Percentiles rank a stretch among this genome's conserved stretches.
Evolutionary conservation across 92 coral and sea anemone species (phyloP).

Genomic region (Parazoanthus darwini): DNA sequence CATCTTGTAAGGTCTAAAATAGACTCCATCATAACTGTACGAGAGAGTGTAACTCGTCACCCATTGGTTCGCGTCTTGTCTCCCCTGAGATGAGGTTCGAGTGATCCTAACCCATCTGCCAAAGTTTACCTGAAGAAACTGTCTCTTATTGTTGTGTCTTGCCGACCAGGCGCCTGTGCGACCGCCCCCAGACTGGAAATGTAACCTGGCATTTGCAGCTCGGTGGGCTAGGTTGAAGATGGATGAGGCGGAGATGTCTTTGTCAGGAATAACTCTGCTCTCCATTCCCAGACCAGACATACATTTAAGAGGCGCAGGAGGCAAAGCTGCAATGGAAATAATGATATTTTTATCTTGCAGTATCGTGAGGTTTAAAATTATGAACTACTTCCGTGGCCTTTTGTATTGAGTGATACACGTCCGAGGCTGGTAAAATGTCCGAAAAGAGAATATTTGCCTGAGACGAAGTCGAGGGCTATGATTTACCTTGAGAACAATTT

Average conservation of each 20-base stretch:
- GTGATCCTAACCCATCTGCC: not conserved
- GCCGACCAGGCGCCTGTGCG: slow-evolving; percentile 25
- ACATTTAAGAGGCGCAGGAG: slow-evolving; percentile 1
- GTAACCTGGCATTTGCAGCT: slow-evolving; percentile 2
- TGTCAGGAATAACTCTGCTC: not conserved
- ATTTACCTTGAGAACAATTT: too few species aligned
- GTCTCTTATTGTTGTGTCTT: not conserved
- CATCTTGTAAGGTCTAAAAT: not conserved
- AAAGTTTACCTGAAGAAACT: not conserved
- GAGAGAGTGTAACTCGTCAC: not conserved
- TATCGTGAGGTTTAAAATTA: too few species aligned
- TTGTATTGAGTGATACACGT: too few species aligned
- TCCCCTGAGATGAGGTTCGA: not conserved
- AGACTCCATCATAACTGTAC: slow-evolving; percentile 15
- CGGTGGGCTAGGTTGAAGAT: not conserved
- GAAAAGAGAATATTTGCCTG: too few species aligned
- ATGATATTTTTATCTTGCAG: too few species aligned
- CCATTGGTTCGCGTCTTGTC: slow-evolving; percentile 18
- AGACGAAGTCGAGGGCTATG: too few species aligned
- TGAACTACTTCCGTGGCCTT: too few species aligned
- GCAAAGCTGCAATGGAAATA: not conserved
- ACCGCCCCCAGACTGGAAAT: not conserved
- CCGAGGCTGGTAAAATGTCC: too few species aligned
- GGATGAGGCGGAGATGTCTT: not conserved
- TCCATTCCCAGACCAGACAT: slow-evolving; percentile 6